phyloP scores from a whole-genome alignment of 2,113 vertebrate genomes.

The Catagonus wagneri region DNA sequence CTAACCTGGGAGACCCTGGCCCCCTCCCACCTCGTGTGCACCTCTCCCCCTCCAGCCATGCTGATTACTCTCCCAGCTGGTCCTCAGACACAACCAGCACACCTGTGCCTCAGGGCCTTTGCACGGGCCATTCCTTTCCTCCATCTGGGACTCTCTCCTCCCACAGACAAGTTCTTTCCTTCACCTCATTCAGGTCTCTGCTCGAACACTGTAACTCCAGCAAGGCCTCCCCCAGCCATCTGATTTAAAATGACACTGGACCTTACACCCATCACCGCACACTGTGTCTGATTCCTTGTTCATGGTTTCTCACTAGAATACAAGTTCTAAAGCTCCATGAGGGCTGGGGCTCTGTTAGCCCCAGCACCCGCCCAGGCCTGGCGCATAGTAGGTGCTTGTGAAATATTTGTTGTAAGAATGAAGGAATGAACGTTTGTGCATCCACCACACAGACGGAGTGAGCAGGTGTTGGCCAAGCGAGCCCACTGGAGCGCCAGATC shows the following conservation, averaged over 20 bases:
- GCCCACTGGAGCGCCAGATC: neutral
- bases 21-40: neutral
- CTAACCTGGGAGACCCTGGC: neutral
- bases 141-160: neutral
- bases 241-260: rapidly evolving
- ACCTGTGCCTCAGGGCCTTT: neutral
- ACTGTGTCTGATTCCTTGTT: neutral
- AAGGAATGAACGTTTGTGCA: neutral
- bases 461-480: neutral
- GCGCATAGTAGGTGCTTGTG: neutral
- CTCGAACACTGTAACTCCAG: neutral
- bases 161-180: neutral
- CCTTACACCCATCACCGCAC: neutral
- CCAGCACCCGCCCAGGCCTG: neutral
- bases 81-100: too few relatives aligned
- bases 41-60: neutral
- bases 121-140: neutral
- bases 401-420: neutral
- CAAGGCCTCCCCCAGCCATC: neutral
- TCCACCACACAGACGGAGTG: neutral
- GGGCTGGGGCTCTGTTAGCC: neutral
- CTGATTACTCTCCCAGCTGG: too few relatives aligned
- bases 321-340: rapidly evolving
- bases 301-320: neutral
- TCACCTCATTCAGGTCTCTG: neutral